Conservation (phyloP, 2,888 invertebrate species). For the Melanostoma scalare region DNA sequence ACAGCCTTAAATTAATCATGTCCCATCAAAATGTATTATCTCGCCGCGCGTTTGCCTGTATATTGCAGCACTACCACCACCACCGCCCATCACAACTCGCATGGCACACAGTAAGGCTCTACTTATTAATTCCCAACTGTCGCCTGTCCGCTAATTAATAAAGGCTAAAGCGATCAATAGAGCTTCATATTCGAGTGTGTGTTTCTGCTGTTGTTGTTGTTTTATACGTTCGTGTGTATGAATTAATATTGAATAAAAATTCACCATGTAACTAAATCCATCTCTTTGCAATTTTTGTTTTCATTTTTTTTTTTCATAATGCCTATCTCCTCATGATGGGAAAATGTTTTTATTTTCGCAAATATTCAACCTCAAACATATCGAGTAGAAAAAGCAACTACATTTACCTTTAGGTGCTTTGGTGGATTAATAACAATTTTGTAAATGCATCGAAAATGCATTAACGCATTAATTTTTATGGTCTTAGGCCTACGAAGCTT, state of each 20-base stretch:
- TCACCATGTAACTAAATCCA: constrained; percentile 52
- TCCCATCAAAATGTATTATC: constrained; percentile 69
- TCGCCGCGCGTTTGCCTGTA: constrained; percentile 31
- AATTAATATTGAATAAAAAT: constrained; percentile 48
- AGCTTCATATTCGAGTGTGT: constrained; percentile 11
- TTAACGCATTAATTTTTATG: constrained; percentile 50
- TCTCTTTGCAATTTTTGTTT: constrained; percentile 3
- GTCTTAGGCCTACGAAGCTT: constrained; percentile 7
- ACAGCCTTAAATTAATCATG: constrained; percentile 68
- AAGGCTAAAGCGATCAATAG: constrained; percentile 69
- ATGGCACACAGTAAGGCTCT: constrained; percentile 38
- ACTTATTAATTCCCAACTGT: constrained; percentile 63
- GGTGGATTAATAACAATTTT: constrained; percentile 52
- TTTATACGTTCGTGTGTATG: constrained; percentile 17
- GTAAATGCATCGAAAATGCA: constrained; percentile 37
- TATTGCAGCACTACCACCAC: constrained; percentile 15
- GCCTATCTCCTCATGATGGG: constrained; percentile 19
- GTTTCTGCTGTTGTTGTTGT: constrained; percentile 22
- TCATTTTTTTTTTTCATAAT: constrained; percentile 5
- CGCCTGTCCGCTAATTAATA: constrained; percentile 69
- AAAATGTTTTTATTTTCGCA: constrained; percentile 42
- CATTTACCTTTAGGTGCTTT: background rate
- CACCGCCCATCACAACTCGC: constrained; percentile 32
- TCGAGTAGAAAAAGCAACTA: constrained; percentile 13
- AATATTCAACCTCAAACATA: constrained; percentile 24